A percentile compares a stretch with the other conserved stretches of the same genome.
These are phyloP conservation scores for Neogale vison DNA, from an alignment of 2,113 vertebrate genomes.

Conservation along the genomic window DNA sequence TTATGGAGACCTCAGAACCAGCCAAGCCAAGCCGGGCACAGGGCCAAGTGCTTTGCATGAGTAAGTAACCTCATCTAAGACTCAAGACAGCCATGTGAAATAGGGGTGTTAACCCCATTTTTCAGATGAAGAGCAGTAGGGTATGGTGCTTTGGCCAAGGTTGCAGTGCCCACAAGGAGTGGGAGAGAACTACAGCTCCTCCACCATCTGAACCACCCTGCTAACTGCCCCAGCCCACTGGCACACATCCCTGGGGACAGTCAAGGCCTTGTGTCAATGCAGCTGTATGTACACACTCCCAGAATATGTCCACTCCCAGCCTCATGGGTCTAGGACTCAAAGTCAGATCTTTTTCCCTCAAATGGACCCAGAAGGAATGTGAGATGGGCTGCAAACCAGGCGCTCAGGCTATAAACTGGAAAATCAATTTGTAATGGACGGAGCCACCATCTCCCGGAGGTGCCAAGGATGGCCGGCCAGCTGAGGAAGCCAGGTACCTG, in stretches of 20 bases:
- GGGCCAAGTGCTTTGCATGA: neutral
- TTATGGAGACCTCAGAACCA: neutral
- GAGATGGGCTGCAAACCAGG: neutral
- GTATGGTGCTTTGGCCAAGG: neutral
- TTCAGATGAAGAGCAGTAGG: neutral
- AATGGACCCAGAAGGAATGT: neutral
- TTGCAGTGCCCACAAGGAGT: neutral
- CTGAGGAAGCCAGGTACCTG: neutral
- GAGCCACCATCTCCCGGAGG: neutral
- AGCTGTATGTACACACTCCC: neutral
- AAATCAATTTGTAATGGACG: neutral
- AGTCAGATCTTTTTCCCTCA: neutral
- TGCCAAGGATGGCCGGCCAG: neutral
- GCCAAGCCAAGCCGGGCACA: accelerated
- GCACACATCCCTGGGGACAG: accelerated
- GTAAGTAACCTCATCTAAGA: neutral
- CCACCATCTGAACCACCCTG: neutral
- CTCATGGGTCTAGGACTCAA: neutral
- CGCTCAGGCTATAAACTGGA: neutral
- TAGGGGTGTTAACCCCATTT: neutral
- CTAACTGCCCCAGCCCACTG: no score
- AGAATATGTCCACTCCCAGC: neutral
- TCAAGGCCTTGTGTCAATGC: neutral
- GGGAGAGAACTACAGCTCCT: neutral
- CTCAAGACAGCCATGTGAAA: neutral